Percentiles rank a stretch among this genome's conserved stretches.
These are phyloP conservation scores for Pogonocichla stellata DNA, from an alignment of 2,113 vertebrate genomes.

Conservation along the genomic window DNA sequence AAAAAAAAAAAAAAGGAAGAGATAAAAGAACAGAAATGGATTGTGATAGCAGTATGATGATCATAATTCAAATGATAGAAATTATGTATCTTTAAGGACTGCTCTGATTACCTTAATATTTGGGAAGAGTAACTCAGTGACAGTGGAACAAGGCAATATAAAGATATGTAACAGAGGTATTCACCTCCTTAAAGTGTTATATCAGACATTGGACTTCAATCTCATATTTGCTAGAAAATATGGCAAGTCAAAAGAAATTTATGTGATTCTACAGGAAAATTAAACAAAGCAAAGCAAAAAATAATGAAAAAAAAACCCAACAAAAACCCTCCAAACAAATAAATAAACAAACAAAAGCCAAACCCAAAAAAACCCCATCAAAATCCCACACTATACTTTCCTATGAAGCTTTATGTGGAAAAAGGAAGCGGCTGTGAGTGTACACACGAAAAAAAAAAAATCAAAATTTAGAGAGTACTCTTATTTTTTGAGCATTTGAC, in stretches of 20 bases:
- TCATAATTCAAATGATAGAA: neutral
- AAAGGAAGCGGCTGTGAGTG: neutral
- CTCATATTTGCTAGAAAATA: neutral
- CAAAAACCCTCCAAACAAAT: neutral
- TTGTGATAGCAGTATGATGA: neutral
- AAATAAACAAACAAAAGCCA: neutral
- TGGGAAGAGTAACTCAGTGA: neutral
- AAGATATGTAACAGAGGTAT: neutral
- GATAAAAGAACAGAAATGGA: neutral
- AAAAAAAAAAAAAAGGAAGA: neutral
- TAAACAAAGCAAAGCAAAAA: neutral
- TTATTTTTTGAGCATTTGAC: neutral
- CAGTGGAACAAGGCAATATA: neutral
- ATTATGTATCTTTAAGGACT: neutral
- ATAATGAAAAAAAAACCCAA: fast-evolving
- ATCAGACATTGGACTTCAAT: neutral
- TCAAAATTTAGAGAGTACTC: neutral
- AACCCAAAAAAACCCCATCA: neutral
- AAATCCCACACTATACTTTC: neutral
- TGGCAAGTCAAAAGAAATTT: neutral
- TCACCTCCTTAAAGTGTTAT: neutral
- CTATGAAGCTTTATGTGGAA: neutral
- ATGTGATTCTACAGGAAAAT: neutral
- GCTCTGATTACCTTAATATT: neutral
- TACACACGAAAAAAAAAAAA: neutral